phyloP scores from a whole-genome alignment of 2,888 invertebrate species.

The Encarsia formosa region DNA sequence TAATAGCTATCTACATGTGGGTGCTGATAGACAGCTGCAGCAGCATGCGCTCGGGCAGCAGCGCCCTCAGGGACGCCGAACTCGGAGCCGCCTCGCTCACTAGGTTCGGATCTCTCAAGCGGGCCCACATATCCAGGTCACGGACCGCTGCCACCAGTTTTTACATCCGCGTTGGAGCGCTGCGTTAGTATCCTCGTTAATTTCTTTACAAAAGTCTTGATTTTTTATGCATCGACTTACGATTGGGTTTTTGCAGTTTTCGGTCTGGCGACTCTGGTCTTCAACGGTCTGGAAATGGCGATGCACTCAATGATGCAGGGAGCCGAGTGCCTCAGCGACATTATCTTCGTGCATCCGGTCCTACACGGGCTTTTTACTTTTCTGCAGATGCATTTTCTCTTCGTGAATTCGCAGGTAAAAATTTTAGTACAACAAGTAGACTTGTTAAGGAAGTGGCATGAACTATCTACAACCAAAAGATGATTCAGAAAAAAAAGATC shows the following conservation, averaged over 20 bases:
- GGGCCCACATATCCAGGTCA: slow-evolving; percentile 54
- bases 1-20: slow-evolving; percentile 57
- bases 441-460: too few species aligned
- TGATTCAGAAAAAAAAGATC: too few species aligned
- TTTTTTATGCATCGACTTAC: too few species aligned
- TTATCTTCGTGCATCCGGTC: slow-evolving; percentile 56
- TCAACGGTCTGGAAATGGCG: slow-evolving; percentile 57
- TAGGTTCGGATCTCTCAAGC: slow-evolving; percentile 54
- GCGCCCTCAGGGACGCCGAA: slow-evolving; percentile 49
- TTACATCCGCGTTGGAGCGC: slow-evolving; percentile 55
- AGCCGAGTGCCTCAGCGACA: slow-evolving; percentile 51
- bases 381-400: slow-evolving; percentile 58
- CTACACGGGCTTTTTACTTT: slow-evolving; percentile 58
- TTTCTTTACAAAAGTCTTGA: too few species aligned
- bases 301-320: slow-evolving; percentile 57
- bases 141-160: slow-evolving; percentile 55
- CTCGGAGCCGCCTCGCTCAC: slow-evolving; percentile 50
- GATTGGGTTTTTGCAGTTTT: slow-evolving; percentile 54
- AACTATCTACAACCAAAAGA: too few species aligned
- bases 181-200: slow-evolving; percentile 50
- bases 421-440: too few species aligned
- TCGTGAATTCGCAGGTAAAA: slow-evolving; percentile 58
- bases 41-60: slow-evolving; percentile 40
- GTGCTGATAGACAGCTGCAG: slow-evolving; percentile 55
- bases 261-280: slow-evolving; percentile 56